Evolutionary conservation across 2,113 vertebrate species (phyloP).

Genomic region (Melanotaenia duboulayi): DNA sequence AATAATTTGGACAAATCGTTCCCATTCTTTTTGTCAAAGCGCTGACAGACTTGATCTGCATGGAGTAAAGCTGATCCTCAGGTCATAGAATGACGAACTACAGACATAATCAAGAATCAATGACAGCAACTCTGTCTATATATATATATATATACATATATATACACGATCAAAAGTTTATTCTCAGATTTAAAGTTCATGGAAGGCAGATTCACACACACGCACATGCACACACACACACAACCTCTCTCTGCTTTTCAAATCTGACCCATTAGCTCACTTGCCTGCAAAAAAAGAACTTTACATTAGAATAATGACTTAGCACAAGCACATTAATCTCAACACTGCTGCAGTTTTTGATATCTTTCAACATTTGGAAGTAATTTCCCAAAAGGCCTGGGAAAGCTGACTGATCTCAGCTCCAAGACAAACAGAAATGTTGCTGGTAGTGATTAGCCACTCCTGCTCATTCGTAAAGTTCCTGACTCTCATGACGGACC

Average conservation of each 20-base stretch:
- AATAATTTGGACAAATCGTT: slow-evolving; percentile 38
- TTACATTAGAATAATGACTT: slow-evolving; percentile 32
- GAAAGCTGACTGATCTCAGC: slow-evolving; percentile 25
- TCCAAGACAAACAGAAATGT: slow-evolving; percentile 72
- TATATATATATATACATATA: too few relatives aligned
- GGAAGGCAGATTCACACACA: slow-evolving; percentile 4
- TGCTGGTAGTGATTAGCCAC: slow-evolving; percentile 64
- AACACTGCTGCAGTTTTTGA: slow-evolving; percentile 19
- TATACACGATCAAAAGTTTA: too few relatives aligned
- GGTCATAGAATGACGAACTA: too few relatives aligned
- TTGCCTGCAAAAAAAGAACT: slow-evolving; percentile 22
- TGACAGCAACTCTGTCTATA: not conserved
- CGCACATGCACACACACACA: too few relatives aligned
- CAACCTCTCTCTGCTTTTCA: not conserved
- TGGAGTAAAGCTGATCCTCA: too few relatives aligned
- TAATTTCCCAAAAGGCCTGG: slow-evolving; percentile 63
- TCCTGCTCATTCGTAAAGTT: slow-evolving; percentile 47
- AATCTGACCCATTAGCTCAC: slow-evolving; percentile 6
- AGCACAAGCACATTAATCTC: not conserved
- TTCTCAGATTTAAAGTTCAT: too few relatives aligned
- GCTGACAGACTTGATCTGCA: too few relatives aligned
- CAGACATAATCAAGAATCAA: not conserved
- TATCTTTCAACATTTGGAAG: slow-evolving; percentile 74
- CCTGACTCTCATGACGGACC: slow-evolving; percentile 33
- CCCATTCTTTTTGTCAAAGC: slow-evolving; percentile 20